Conservation (phyloP, 2,113 vertebrate species). For the Probosciger aterrimus region DNA sequence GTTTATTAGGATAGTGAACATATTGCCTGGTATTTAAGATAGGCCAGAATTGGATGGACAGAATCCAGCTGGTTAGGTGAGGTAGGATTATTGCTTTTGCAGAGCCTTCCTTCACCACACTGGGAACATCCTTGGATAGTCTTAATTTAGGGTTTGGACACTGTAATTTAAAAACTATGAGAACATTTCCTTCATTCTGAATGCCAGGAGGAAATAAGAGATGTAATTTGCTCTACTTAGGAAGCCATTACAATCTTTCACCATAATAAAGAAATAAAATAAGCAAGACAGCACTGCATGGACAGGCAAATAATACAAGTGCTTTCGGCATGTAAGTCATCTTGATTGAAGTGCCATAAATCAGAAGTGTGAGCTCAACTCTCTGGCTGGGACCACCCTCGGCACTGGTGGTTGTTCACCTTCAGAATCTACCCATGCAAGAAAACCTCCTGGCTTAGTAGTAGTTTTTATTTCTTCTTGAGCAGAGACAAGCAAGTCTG, state of each 20-base stretch:
- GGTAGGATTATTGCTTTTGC: not conserved
- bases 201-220: not conserved
- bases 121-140: not conserved
- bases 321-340: not conserved
- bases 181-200: not conserved
- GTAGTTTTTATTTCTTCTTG: not conserved
- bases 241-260: not conserved
- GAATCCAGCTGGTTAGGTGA: not conserved
- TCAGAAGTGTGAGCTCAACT: not conserved
- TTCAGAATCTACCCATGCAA: not conserved
- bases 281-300: not conserved
- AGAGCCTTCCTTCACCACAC: not conserved
- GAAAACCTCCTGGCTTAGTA: not conserved
- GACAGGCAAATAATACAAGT: not conserved
- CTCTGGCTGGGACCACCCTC: not conserved
- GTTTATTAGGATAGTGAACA: not conserved
- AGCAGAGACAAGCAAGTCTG: not conserved
- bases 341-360: not conserved
- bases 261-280: not conserved
- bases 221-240: not conserved
- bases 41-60: not conserved
- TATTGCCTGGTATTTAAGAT: not conserved
- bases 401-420: not conserved
- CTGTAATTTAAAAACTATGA: not conserved
- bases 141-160: not conserved